Conservation (phyloP, 1,140 invertebrate species). For the Xylocopa sonorina region DNA sequence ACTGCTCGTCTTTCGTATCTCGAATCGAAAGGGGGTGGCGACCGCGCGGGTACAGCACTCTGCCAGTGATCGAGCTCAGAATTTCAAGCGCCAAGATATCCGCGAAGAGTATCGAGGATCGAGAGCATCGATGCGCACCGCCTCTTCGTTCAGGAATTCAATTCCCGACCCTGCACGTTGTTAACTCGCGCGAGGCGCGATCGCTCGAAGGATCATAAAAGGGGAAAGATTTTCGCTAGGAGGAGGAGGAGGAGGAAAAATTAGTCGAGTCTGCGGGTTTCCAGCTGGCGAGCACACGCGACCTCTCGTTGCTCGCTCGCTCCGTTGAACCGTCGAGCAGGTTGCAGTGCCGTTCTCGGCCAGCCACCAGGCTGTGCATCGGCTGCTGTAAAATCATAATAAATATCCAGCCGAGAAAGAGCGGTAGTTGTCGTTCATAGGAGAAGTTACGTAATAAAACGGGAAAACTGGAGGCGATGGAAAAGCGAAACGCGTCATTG, state of each 20-base stretch:
- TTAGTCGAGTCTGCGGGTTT: neutral
- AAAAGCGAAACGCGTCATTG: neutral
- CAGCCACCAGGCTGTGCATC: neutral
- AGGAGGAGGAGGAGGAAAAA: neutral
- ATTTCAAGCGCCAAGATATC: neutral
- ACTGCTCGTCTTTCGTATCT: too few species aligned
- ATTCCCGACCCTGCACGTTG: neutral
- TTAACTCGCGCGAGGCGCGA: neutral
- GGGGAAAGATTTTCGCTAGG: neutral
- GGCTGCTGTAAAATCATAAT: neutral
- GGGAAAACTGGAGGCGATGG: neutral
- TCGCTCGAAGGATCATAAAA: neutral
- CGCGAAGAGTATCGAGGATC: too few species aligned
- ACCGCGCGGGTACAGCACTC: neutral
- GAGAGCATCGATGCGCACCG: neutral
- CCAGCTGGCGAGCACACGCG: neutral
- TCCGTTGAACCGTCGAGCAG: neutral
- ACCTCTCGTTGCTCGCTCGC: neutral
- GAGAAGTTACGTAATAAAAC: conserved; percentile 12
- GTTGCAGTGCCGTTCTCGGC: neutral
- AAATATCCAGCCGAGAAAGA: conserved; percentile 6
- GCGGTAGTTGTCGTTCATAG: neutral
- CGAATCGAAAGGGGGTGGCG: too few species aligned
- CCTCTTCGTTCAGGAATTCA: neutral
- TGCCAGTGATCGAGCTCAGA: neutral